Conservation (phyloP, 92 coral and sea anemone species). For the Porites lobata region DNA sequence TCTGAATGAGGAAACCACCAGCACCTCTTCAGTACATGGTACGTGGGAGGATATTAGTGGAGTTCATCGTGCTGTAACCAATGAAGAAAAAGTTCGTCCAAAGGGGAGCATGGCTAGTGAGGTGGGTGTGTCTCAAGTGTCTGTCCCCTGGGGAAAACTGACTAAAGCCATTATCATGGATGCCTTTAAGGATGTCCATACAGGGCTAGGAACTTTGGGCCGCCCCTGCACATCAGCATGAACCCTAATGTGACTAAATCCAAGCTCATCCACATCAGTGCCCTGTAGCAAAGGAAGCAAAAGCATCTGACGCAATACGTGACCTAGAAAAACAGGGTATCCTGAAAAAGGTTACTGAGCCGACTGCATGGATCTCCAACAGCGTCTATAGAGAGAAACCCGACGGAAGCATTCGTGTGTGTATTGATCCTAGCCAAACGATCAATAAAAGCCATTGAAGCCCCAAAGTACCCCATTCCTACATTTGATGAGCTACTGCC, state of each 20-base stretch:
- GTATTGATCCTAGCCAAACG: conserved; percentile 47
- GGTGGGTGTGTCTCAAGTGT: conserved; percentile 10
- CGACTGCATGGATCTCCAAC: conserved; percentile 56
- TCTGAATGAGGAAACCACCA: too few species aligned
- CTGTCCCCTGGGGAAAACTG: conserved; percentile 14
- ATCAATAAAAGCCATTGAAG: conserved; percentile 32
- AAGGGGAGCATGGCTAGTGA: background rate
- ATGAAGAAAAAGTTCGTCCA: background rate
- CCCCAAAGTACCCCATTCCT: background rate
- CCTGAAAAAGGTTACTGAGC: conserved; percentile 49
- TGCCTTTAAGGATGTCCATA: conserved; percentile 22
- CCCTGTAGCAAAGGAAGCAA: conserved; percentile 42
- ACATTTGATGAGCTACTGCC: too few species aligned
- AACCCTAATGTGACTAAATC: conserved; percentile 46
- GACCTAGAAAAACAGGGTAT: conserved; percentile 49
- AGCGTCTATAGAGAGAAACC: conserved; percentile 50
- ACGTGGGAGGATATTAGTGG: conserved; percentile 8
- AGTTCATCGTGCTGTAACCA: conserved; percentile 3
- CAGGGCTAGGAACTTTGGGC: conserved; percentile 27
- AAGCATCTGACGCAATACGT: conserved; percentile 34
- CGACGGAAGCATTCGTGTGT: conserved; percentile 40
- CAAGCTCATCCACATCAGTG: conserved; percentile 58
- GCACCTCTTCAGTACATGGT: background rate
- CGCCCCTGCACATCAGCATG: conserved; percentile 18
- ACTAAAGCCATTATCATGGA: conserved; percentile 10